Base-by-base conservation (phyloP, 2,888 invertebrate genomes). In the Sthenelais limicola region DNA sequence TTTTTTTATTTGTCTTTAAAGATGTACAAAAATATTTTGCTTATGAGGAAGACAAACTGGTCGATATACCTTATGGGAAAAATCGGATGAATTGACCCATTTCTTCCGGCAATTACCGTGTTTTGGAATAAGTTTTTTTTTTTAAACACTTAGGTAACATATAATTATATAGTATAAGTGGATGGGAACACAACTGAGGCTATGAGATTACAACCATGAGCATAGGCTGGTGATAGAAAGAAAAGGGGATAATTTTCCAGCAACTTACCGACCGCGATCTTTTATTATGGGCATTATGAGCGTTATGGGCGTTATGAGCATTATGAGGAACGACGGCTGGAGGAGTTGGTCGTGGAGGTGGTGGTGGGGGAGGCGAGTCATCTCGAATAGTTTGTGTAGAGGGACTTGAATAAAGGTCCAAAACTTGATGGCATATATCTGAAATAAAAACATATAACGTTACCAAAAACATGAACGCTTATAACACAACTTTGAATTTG, bases 381-480 rank as follows among this genome's bases (percentile, higher is more conserved):
- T 77, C 79, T 35, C 62, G 68, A 24, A 70, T 58, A 12, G n/a
- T 15, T n/a, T 24, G 35, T 33, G 18, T 67, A 12, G 32, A 52
- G 1, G 68, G 75, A 24, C 71, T 66, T 0, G 78, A 78, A 88
- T 98, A 98, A 74, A 98, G 89, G 88, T 98, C 98, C 77, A 98
- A 88, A 15, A 92, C 92, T 89, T 92, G 97, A 89, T 98, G 98
- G 82, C 98, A 98, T 79, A 98, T 96, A 89, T 97, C 97, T 91
- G 85, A 30, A 86, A 85, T 18, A 35, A n/a, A 47, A 58, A 35
- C 15, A 49, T n/a, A n/a, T n/a, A n/a, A n/a, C n/a, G n/a, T n/a
- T n/a, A n/a, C n/a, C n/a, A n/a, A n/a, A n/a, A n/a, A n/a, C 35
- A 67, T 24, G n/a, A 51, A 12, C 12, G 7, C 12, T 18, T 51